Evolutionary conservation across 2,113 vertebrate genomes (phyloP).

Genomic region (Microtus richardsoni): DNA sequence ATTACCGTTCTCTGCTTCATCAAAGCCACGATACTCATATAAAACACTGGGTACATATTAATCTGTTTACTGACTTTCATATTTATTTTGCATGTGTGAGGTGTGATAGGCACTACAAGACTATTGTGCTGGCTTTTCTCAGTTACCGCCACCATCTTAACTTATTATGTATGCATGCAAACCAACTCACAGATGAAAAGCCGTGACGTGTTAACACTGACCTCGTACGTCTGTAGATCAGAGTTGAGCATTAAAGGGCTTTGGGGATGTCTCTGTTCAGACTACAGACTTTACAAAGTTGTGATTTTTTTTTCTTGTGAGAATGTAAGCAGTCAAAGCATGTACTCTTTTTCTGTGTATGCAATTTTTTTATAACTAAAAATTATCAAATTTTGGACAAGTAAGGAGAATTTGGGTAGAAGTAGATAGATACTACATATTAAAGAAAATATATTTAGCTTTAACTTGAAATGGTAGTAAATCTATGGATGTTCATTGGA

Average conservation of each 20-base stretch:
- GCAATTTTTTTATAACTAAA: conserved; percentile 2
- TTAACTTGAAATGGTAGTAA: conserved; percentile 23
- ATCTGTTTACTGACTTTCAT: background rate
- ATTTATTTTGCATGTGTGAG: background rate
- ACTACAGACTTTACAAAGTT: conserved; percentile 11
- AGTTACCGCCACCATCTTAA: background rate
- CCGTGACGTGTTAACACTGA: background rate
- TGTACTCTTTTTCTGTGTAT: background rate
- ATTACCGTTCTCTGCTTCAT: background rate
- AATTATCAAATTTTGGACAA: background rate
- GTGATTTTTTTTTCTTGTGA: background rate
- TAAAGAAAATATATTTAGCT: conserved; percentile 35
- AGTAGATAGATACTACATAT: background rate
- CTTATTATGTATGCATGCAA: background rate
- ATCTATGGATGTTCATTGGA: background rate
- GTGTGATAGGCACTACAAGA: background rate
- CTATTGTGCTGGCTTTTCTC: background rate
- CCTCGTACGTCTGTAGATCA: background rate
- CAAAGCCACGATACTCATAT: background rate
- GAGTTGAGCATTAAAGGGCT: background rate
- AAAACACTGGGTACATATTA: background rate
- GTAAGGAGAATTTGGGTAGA: background rate
- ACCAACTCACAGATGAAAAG: background rate
- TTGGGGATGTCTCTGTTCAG: conserved; percentile 4
- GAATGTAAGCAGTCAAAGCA: background rate